Evolutionary conservation across 2,113 vertebrate genomes (phyloP).

Genomic region (Peromyscus maniculatus): DNA sequence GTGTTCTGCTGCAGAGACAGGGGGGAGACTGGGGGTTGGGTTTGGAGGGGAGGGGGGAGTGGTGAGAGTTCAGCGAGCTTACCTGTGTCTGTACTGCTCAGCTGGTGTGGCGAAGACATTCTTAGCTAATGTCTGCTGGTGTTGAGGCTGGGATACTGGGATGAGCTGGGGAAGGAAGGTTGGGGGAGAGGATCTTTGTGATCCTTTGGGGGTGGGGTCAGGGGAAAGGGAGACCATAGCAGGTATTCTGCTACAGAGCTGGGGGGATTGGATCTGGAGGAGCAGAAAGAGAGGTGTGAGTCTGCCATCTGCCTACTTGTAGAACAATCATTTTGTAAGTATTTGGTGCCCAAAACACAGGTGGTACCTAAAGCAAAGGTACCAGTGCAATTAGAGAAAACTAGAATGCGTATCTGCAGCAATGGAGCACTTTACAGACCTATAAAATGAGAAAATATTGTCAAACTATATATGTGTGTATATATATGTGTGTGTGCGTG

Average conservation of each 20-base stretch:
- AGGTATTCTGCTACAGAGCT: neutral
- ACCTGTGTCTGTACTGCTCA: neutral
- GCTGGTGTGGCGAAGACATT: neutral
- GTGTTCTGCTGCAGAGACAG: too few species aligned
- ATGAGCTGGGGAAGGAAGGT: neutral
- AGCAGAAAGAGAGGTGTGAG: neutral
- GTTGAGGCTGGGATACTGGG: neutral
- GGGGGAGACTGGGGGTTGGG: too few species aligned
- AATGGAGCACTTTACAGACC: neutral
- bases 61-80: neutral
- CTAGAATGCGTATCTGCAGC: neutral
- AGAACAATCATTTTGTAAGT: neutral
- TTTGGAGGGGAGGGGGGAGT: neutral
- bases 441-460: neutral
- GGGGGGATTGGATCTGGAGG: neutral
- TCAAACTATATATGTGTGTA: neutral
- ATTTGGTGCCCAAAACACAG: neutral
- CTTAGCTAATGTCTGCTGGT: neutral
- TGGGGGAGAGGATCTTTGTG: neutral
- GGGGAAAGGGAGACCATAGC: neutral
- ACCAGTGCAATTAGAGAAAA: neutral
- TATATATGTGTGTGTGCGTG: neutral
- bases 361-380: neutral
- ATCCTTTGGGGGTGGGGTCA: neutral
- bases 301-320: neutral